These are phyloP conservation scores for Drosophila malerkotliana DNA, from an alignment of 1,140 invertebrate species.

Conservation along the genomic window DNA sequence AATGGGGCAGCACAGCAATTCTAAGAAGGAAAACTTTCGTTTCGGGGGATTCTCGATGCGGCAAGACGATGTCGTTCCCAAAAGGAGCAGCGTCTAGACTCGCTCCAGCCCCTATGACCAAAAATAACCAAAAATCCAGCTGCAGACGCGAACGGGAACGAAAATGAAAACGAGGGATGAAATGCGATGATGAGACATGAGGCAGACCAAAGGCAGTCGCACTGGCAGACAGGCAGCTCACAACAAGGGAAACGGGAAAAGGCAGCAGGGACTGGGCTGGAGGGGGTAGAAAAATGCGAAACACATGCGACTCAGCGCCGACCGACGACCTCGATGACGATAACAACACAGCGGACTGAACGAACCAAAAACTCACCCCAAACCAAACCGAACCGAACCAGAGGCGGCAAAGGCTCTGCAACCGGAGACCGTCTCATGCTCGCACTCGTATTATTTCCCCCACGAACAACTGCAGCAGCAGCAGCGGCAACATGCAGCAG, in stretches of 20 bases:
- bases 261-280: conserved; percentile 14
- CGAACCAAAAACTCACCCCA: conserved; percentile 70
- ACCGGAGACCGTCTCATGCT: conserved; percentile 18
- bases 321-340: conserved; percentile 71
- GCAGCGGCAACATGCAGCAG: conserved; percentile 8
- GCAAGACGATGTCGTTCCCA: conserved; percentile 23
- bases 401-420: conserved; percentile 2
- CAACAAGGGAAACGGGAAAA: conserved; percentile 16
- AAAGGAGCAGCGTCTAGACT: conserved; percentile 41
- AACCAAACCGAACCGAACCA: conserved; percentile 10
- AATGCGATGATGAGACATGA: conserved; percentile 53
- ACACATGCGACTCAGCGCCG: conserved; percentile 70
- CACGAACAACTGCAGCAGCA: conserved; percentile 28
- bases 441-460: conserved; percentile 53
- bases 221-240: conserved; percentile 16
- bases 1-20: conserved; percentile 18
- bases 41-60: conserved; percentile 35
- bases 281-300: conserved; percentile 77
- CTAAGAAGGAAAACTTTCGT: conserved; percentile 32
- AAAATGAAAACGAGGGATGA: conserved; percentile 59
- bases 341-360: conserved; percentile 56
- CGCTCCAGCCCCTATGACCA: conserved; percentile 62
- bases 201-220: conserved; percentile 17
- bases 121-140: conserved; percentile 62
- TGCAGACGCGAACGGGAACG: conserved; percentile 55